These are phyloP conservation scores for Epizoanthus scotinus DNA, from an alignment of 92 coral and sea anemone species.

Conservation along the genomic window DNA sequence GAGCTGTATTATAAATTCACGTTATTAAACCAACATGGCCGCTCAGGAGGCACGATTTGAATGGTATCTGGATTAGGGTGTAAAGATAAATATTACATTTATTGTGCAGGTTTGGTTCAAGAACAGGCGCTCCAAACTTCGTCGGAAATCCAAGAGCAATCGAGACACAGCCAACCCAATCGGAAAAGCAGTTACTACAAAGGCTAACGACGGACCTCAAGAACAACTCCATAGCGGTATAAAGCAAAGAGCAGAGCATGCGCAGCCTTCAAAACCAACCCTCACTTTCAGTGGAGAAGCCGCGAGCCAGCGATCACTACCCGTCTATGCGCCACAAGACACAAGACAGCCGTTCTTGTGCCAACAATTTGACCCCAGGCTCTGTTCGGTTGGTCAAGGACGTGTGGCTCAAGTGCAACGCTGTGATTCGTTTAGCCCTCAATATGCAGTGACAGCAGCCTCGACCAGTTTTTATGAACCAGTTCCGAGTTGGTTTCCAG, in stretches of 20 bases:
- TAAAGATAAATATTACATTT: neutral
- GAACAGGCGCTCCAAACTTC: slow-evolving; percentile 35
- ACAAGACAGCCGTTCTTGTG: neutral
- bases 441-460: slow-evolving; percentile 3
- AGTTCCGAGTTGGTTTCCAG: slow-evolving; percentile 5
- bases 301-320: neutral
- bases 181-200: neutral
- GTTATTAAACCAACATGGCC: too few species aligned
- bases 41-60: too few species aligned
- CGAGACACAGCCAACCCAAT: neutral
- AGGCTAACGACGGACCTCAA: neutral
- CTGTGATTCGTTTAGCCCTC: slow-evolving; percentile 5
- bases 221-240: neutral
- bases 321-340: neutral
- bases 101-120: slow-evolving; percentile 28
- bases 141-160: neutral
- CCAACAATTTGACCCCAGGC: slow-evolving; percentile 34
- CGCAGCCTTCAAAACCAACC: neutral
- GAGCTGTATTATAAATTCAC: too few species aligned
- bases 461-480: slow-evolving; percentile 19
- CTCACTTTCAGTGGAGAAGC: neutral
- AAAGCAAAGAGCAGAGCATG: neutral
- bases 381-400: neutral
- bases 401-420: neutral
- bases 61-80: neutral